Evolutionary conservation across 2,797 vertebrate genomes (phyloP).

Genomic region (Cichlasoma orientale): DNA sequence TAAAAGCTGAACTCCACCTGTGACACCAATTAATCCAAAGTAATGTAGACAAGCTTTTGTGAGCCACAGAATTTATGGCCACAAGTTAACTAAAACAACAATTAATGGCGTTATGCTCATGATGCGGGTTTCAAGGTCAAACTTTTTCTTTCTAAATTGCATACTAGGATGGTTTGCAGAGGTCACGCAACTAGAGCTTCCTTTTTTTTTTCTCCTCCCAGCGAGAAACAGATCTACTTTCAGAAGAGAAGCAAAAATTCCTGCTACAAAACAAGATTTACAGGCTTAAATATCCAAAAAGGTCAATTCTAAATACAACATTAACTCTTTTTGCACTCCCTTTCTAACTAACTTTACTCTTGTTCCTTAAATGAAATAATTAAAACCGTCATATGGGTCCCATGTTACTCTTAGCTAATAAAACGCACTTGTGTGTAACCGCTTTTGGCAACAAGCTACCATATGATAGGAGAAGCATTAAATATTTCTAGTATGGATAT

Average conservation of each 20-base stretch:
- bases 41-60: background rate
- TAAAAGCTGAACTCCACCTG: constrained; percentile 18
- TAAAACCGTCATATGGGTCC: constrained; percentile 8
- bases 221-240: background rate
- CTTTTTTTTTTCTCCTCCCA: background rate
- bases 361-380: background rate
- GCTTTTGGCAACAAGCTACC: background rate
- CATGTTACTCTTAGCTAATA: background rate
- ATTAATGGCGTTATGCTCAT: background rate
- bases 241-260: background rate
- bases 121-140: constrained; percentile 44
- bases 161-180: constrained; percentile 10
- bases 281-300: constrained; percentile 8
- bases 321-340: background rate
- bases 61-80: constrained; percentile 11
- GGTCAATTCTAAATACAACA: background rate
- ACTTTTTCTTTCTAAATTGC: constrained; percentile 15
- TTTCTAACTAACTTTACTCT: constrained; percentile 2
- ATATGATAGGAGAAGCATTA: constrained; percentile 2
- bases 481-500: constrained; percentile 1
- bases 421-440: background rate
- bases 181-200: background rate
- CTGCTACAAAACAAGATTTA: background rate
- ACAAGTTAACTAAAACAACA: background rate
- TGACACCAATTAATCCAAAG: constrained; percentile 33